These are phyloP conservation scores for Lamprotornis superbus DNA, from an alignment of 2,113 vertebrate genomes.

Conservation along the genomic window DNA sequence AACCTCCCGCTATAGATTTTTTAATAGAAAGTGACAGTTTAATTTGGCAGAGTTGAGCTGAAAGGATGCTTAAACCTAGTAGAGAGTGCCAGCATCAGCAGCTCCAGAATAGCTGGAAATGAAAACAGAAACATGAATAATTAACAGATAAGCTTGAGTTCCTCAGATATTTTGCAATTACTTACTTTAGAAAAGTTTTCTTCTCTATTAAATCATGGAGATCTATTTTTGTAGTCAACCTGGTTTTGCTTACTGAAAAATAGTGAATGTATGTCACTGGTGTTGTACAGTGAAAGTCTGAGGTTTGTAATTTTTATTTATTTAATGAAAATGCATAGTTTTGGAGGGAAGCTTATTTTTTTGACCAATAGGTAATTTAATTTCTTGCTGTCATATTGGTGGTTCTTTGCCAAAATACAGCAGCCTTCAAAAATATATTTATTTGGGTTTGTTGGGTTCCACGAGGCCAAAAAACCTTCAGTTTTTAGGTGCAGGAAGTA, in stretches of 20 bases:
- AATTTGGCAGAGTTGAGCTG: conserved; percentile 61
- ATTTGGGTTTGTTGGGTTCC: not conserved
- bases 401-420: not conserved
- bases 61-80: conserved; percentile 43
- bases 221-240: not conserved
- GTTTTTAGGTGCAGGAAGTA: not conserved
- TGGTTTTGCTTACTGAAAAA: not conserved
- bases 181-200: not conserved
- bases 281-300: not conserved
- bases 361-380: not conserved
- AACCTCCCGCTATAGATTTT: conserved; percentile 45
- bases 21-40: conserved; percentile 67
- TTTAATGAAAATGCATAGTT: not conserved
- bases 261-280: not conserved
- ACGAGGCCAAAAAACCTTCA: not conserved
- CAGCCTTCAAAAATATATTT: not conserved
- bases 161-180: not conserved
- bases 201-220: not conserved
- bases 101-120: conserved; percentile 28
- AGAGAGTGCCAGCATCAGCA: conserved; percentile 61
- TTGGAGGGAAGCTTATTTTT: not conserved
- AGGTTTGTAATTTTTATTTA: not conserved
- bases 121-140: conserved; percentile 66
- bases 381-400: not conserved
- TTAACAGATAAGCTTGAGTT: conserved; percentile 39